Evolutionary conservation across 2,113 vertebrate species (phyloP).

Genomic region (Dasyurus viverrinus): DNA sequence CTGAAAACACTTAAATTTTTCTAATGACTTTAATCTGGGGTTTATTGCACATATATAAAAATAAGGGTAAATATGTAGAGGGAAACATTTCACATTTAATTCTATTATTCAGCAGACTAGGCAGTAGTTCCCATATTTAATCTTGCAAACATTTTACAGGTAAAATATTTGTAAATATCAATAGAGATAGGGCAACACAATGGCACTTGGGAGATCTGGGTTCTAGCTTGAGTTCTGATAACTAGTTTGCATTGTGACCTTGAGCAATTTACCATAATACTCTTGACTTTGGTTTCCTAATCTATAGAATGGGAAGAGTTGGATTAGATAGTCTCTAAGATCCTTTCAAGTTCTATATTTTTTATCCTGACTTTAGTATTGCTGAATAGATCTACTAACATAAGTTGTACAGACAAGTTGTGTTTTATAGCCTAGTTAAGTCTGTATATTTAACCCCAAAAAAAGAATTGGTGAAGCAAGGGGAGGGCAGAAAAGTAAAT

Average conservation of each 20-base stretch:
- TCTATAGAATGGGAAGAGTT: neutral
- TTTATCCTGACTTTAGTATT: conserved; percentile 45
- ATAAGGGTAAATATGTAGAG: conserved; percentile 12
- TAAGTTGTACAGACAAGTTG: conserved; percentile 34
- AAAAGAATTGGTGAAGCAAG: neutral
- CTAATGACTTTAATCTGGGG: conserved; percentile 17
- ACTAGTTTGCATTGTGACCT: neutral
- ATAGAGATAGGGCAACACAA: neutral
- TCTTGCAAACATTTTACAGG: neutral
- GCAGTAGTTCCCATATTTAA: neutral
- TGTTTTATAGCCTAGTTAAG: conserved; percentile 22
- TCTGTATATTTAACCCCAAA: neutral
- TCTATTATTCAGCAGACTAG: conserved; percentile 25
- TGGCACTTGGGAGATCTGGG: neutral
- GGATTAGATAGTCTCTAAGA: neutral
- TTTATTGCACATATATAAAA: conserved; percentile 44
- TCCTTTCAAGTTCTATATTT: conserved; percentile 4
- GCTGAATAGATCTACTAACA: conserved; percentile 38
- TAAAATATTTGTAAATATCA: neutral
- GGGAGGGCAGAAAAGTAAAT: neutral
- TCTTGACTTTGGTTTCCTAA: neutral
- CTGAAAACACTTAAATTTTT: conserved; percentile 48
- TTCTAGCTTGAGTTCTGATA: neutral
- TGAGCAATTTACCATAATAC: neutral
- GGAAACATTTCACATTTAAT: conserved; percentile 49